Base-by-base conservation (phyloP, 1,140 invertebrate species). In the Tetramorium simillimum region DNA sequence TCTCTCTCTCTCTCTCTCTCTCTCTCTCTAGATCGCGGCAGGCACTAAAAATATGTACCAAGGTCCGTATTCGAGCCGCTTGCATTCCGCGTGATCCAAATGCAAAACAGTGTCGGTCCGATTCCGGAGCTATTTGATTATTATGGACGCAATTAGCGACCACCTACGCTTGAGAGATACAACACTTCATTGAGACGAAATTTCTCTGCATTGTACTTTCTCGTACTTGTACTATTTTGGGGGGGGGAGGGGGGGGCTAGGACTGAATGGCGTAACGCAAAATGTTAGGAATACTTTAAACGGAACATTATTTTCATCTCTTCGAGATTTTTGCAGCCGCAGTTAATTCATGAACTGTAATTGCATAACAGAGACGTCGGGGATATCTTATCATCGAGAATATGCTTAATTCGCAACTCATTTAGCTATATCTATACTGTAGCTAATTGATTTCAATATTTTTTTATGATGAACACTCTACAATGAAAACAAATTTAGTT, bases 81-180 rank as follows among this genome's bases (percentile, higher is more conserved):
- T 86, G 24, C 87, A 87, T 60, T 92, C 90, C 5, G 85, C 89
- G 18, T 73, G 69, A 40, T 88, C 88, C 10, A 91, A 78, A 28
- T 82, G 88, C 28, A 92, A 69, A 49, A 89, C 53, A 46, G 91
- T 88, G 21, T 90, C 88, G 51, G 90, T 84, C 16, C 88, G 9
- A 58, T 58, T 40, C 14, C 53, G 16, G 9, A 24, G 46, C 24
- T 46, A 16, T 56, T 46, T 16, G 9, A 82, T 82, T n/a, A 53
- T 51, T 53, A 69, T 16, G 16, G 16, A 51, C 18, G 12, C 6
- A 33, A 65, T 65, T 65, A 78, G 1, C 37, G 0, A 21, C n/a
- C 4, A 12, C 2, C 28, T 18, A 40, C 43, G 18, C 49, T 16
- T 3, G 7, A 24, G 46, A 12, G 6, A 21, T 65, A 33, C 16